These are phyloP conservation scores for Stenichneumon culpator DNA, from an alignment of 2,888 invertebrate species.

Conservation along the genomic window DNA sequence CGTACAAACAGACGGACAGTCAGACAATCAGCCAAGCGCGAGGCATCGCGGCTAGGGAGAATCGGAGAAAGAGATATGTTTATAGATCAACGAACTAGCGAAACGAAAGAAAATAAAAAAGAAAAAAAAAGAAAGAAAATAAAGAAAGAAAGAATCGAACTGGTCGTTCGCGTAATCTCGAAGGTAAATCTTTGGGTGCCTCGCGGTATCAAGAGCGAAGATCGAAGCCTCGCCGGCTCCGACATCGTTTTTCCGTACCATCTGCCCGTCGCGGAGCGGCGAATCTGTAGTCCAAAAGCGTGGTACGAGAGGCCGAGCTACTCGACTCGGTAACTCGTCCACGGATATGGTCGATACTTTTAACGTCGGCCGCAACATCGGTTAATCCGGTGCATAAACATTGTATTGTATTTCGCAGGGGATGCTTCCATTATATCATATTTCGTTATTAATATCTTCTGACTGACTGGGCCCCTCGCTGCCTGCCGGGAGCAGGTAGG, in stretches of 20 bases:
- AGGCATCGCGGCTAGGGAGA: constrained; percentile 27
- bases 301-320: constrained; percentile 17
- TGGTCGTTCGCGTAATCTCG: constrained; percentile 76
- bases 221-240: constrained; percentile 72
- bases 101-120: constrained; percentile 58
- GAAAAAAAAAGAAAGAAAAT: constrained; percentile 31
- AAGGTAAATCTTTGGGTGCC: constrained; percentile 79
- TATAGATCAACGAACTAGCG: constrained; percentile 45
- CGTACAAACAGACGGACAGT: constrained; percentile 35
- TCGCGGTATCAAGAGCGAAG: constrained; percentile 76
- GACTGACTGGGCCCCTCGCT: constrained; percentile 80
- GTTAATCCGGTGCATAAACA: constrained; percentile 84
- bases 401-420: constrained; percentile 83
- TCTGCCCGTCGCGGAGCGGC: constrained; percentile 74
- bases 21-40: constrained; percentile 38
- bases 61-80: constrained; percentile 41
- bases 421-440: constrained; percentile 84
- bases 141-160: constrained; percentile 60
- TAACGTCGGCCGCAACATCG: constrained; percentile 75
- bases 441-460: constrained; percentile 85
- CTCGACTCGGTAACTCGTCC: constrained; percentile 43
- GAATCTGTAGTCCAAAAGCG: constrained; percentile 67
- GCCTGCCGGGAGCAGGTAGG: constrained; percentile 78
- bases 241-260: constrained; percentile 77
- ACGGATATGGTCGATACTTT: constrained; percentile 70